phyloP scores from a whole-genome alignment of 2,113 vertebrate genomes.

The Grallaria varia region DNA sequence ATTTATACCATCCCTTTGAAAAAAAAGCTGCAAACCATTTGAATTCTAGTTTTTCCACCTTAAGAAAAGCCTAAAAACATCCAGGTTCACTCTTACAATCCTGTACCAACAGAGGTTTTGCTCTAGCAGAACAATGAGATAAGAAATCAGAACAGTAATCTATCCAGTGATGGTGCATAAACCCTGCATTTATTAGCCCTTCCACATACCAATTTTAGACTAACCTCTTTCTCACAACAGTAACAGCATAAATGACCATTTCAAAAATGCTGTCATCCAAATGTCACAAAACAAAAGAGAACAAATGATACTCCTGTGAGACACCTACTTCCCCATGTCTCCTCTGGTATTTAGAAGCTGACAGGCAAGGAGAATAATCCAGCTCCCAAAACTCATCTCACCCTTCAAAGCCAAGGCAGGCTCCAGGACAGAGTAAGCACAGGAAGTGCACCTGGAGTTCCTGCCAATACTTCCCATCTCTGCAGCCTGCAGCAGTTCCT shows the following conservation, averaged over 20 bases:
- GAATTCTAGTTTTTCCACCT: not conserved
- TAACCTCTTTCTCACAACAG: not conserved
- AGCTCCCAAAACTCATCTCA: not conserved
- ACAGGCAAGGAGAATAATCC: not conserved
- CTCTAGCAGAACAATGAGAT: not conserved
- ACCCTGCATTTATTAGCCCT: constrained; percentile 17
- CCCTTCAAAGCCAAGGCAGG: not conserved
- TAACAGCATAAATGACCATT: constrained; percentile 8
- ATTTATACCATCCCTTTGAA: not conserved
- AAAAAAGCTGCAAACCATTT: not conserved
- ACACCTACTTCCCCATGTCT: not conserved
- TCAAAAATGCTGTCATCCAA: constrained; percentile 8
- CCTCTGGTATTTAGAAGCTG: not conserved
- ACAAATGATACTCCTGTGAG: not conserved
- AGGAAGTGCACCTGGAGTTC: not conserved
- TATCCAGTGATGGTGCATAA: not conserved
- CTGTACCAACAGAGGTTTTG: not conserved
- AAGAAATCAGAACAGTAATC: constrained; percentile 6
- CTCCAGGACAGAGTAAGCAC: fast-evolving
- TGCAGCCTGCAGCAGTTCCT: not conserved
- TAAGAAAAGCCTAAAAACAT: not conserved
- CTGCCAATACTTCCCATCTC: not conserved
- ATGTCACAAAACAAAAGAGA: constrained; percentile 25
- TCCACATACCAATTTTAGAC: not conserved
- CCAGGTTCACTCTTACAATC: not conserved